Evolutionary conservation across 2,113 vertebrate genomes (phyloP).

Genomic region (Empidonax alnorum): DNA sequence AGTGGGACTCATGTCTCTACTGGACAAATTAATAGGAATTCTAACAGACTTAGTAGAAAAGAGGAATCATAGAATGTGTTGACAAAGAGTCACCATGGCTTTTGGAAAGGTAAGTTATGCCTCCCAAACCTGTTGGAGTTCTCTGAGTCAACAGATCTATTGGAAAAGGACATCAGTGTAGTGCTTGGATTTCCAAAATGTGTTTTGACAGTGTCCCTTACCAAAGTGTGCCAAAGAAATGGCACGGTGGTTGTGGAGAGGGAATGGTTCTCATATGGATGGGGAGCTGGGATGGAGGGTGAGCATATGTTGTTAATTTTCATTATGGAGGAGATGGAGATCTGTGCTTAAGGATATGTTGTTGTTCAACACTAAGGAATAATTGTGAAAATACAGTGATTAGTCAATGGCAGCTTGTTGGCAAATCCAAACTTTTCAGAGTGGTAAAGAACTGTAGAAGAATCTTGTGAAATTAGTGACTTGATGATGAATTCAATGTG

Average conservation of each 20-base stretch:
- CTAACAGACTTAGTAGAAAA: neutral
- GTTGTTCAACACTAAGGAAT: conserved; percentile 44
- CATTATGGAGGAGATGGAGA: neutral
- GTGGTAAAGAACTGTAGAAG: conserved; percentile 8
- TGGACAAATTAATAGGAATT: neutral
- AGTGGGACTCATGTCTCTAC: neutral
- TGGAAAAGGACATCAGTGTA: neutral
- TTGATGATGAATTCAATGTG: conserved; percentile 36
- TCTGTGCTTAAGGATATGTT: conserved; percentile 17
- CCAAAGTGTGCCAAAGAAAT: neutral
- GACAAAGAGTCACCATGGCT: neutral
- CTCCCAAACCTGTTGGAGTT: neutral
- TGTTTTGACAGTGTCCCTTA: neutral
- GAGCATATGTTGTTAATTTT: conserved; percentile 31
- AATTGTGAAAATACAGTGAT: conserved; percentile 49
- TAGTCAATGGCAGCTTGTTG: conserved; percentile 54
- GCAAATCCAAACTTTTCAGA: conserved; percentile 11
- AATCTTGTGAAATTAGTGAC: conserved; percentile 46
- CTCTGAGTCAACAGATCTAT: accelerated
- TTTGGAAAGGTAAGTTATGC: neutral
- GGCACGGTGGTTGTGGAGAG: neutral
- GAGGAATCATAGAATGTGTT: neutral
- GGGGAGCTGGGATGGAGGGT: conserved; percentile 33
- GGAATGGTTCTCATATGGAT: conserved; percentile 11
- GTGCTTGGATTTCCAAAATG: neutral